A percentile compares a stretch with the other conserved stretches of the same genome.
phyloP scores from a whole-genome alignment of 2,888 invertebrate genomes.

The Syritta pipiens region DNA sequence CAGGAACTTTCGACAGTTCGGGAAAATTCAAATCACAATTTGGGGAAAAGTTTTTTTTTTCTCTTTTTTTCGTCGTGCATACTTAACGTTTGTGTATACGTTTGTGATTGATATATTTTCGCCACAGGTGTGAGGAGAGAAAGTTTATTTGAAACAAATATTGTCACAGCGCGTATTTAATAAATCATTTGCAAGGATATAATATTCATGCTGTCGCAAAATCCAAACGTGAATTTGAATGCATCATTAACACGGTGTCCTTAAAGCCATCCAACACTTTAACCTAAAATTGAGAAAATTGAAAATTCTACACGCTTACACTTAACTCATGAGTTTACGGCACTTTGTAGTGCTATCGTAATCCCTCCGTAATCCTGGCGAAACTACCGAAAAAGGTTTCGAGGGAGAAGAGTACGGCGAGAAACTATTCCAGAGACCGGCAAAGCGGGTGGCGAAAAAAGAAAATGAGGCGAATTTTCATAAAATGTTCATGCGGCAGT shows the following conservation, averaged over 20 bases:
- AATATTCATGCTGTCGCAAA: background rate
- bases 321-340: conserved; percentile 35
- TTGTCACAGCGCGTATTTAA: conserved; percentile 5
- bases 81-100: background rate
- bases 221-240: conserved; percentile 16
- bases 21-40: conserved; percentile 56
- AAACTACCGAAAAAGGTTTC: conserved; percentile 24
- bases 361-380: conserved; percentile 39
- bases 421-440: background rate
- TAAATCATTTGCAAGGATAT: background rate
- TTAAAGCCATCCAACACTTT: conserved; percentile 44
- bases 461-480: conserved; percentile 62
- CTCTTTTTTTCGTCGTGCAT: conserved; percentile 7
- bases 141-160: conserved; percentile 27
- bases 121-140: conserved; percentile 32
- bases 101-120: conserved; percentile 40
- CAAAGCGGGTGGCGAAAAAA: background rate
- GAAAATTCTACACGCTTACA: conserved; percentile 48
- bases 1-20: conserved; percentile 46
- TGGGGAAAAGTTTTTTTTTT: too few species aligned
- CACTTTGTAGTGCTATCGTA: conserved; percentile 54
- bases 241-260: conserved; percentile 42
- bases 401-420: background rate
- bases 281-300: conserved; percentile 57
- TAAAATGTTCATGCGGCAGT: conserved; percentile 65